phyloP scores from a whole-genome alignment of 2,113 vertebrate species.

The Poeciliopsis prolifica region DNA sequence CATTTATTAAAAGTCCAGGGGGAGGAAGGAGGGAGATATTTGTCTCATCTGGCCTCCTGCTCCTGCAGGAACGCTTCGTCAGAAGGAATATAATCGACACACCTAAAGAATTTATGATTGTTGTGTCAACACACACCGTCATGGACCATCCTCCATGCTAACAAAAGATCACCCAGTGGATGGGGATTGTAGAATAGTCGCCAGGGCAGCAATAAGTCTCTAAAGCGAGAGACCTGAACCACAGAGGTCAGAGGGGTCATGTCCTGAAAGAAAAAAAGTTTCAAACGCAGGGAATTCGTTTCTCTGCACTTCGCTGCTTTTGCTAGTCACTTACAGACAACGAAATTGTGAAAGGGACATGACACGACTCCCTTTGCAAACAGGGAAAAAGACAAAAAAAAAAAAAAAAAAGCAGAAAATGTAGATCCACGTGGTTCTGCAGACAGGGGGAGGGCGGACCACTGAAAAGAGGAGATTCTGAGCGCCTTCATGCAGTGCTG shows the following conservation, averaged over 20 bases:
- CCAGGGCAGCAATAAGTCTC: conserved; percentile 8
- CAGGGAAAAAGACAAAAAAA: neutral
- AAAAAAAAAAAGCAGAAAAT: neutral
- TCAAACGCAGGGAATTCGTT: neutral
- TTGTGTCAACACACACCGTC: conserved; percentile 9
- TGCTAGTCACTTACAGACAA: too few species aligned
- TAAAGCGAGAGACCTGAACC: neutral
- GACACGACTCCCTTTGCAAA: neutral
- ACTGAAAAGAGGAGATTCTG: conserved; percentile 44
- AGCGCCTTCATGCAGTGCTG: conserved; percentile 15
- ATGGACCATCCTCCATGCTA: neutral
- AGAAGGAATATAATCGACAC: neutral
- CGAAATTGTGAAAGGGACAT: neutral
- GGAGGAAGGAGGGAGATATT: neutral
- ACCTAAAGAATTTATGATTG: neutral
- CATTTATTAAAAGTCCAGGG: conserved; percentile 22
- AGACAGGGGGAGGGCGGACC: conserved; percentile 13
- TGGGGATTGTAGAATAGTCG: neutral
- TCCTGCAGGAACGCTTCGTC: neutral
- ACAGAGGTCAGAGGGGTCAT: neutral
- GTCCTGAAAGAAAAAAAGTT: neutral
- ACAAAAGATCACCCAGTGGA: neutral
- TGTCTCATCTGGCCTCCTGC: neutral
- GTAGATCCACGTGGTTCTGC: neutral
- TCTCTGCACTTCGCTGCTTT: neutral